Evolutionary conservation across 2,113 vertebrate species (phyloP).

Genomic region (Redunca redunca): DNA sequence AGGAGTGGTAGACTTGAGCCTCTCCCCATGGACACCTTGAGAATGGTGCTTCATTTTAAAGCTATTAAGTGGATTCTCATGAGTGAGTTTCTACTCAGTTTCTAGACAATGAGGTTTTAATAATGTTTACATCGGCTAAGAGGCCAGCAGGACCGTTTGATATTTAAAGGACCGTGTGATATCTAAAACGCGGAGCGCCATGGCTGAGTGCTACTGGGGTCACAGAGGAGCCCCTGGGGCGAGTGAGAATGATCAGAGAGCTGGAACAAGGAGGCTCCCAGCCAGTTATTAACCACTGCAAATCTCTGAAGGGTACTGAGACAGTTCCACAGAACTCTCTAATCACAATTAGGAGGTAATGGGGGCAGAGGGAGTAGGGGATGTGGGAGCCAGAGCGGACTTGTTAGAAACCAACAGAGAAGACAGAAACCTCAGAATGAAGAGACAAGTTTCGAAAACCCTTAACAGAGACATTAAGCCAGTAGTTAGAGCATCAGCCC

Average conservation of each 20-base stretch:
- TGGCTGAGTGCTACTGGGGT: background rate
- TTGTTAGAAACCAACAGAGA: background rate
- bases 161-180: background rate
- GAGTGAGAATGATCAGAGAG: background rate
- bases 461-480: background rate
- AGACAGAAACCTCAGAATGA: background rate
- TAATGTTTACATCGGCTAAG: background rate
- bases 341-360: background rate
- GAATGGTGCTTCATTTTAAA: background rate
- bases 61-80: background rate
- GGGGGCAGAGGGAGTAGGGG: too few species aligned
- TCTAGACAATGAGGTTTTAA: background rate
- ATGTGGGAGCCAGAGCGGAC: background rate
- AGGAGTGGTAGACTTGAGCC: background rate
- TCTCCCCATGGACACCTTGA: background rate
- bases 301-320: background rate
- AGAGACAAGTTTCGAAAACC: background rate
- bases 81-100: constrained; percentile 1
- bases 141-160: background rate
- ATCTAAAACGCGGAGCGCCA: background rate
- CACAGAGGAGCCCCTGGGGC: fast-evolving
- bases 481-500: background rate
- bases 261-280: background rate
- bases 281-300: background rate
- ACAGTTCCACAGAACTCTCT: background rate